Base-by-base conservation (phyloP, 2,113 vertebrate genomes). In the Epinephelus fuscoguttatus region DNA sequence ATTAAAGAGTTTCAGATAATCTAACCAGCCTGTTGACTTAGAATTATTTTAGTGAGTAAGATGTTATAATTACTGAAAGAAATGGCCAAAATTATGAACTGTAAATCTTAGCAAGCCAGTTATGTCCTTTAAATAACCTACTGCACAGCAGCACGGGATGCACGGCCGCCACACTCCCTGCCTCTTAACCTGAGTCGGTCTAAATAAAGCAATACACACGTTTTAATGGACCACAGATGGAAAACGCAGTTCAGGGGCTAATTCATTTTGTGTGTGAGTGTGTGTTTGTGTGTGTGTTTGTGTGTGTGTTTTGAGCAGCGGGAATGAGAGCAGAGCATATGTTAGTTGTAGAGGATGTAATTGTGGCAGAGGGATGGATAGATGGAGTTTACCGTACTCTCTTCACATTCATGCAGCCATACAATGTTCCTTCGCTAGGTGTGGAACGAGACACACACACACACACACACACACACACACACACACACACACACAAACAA, bases 211-310 rank as follows among this genome's bases (percentile, higher is more conserved):
- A 70, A 61, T 42, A 18, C 27, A 33, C 30, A 59, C 68, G 77
- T 91, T 89, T 82, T 87, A 89, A 90, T 91, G 88, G 78, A 69
- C 63, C 79, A 30, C 85, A 85, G 86, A 85, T 84, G 86, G 87
- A 87, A 84, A 89, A 80, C 71, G 57, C 64, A 74, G 88, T 81
- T 87, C 82, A 81, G 75, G 77, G 81, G 71, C 66, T 89, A 88
- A 90, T 91, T 88, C 59, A 67, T 78, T 86, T 50, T 79, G 71
- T 73, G 62, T 61, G 47, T 56, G 4, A 56, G 70, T 56, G 30
- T 63, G 17, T 70, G 25, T 50, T 23, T 49, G 75, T 53, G 70
- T 56, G 30, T 63, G 17, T 70, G 25, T 50, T 23, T 49, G 75
- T 53, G 37, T 73, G 70, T 77, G 56, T 77, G 66, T 78, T 70